Conservation (phyloP, 2,113 vertebrate genomes). For the Ascaphus truei region DNA sequence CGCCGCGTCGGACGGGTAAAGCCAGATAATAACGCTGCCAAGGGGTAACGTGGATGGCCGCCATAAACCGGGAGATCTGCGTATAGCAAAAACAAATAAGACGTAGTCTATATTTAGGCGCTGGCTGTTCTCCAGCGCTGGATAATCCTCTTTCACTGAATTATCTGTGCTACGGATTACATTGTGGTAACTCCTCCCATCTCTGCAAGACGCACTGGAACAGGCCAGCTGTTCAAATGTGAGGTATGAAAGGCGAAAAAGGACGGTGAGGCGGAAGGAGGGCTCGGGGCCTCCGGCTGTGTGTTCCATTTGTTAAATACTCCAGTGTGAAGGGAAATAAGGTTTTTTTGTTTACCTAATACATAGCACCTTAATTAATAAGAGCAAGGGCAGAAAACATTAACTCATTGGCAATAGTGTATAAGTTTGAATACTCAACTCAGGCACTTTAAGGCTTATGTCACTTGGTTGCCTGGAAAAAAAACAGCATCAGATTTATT, state of each 20-base stretch:
- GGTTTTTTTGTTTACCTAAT: too few species aligned
- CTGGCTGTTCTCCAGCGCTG: conserved; percentile 69
- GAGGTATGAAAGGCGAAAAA: neutral
- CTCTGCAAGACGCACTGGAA: neutral
- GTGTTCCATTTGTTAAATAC: neutral
- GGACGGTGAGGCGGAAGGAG: neutral
- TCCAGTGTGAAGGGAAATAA: neutral
- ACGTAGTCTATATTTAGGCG: conserved; percentile 82
- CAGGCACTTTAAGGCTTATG: too few species aligned
- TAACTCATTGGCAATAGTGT: too few species aligned
- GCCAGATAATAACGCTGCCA: neutral
- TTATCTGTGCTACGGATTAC: conserved; percentile 84
- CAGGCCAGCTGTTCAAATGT: conserved; percentile 7
- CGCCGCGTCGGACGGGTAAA: neutral
- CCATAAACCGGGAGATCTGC: conserved; percentile 10
- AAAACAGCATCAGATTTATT: too few species aligned
- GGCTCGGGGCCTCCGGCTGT: neutral
- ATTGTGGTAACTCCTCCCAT: conserved; percentile 61
- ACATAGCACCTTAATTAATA: too few species aligned
- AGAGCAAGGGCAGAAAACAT: too few species aligned
- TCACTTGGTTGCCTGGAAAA: too few species aligned
- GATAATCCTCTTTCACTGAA: conserved; percentile 92
- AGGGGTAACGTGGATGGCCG: neutral
- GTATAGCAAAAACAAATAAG: conserved; percentile 50
- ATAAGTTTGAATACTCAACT: too few species aligned